These are phyloP conservation scores for Myiozetetes cayanensis DNA, from an alignment of 2,113 vertebrate genomes.

Conservation along the genomic window DNA sequence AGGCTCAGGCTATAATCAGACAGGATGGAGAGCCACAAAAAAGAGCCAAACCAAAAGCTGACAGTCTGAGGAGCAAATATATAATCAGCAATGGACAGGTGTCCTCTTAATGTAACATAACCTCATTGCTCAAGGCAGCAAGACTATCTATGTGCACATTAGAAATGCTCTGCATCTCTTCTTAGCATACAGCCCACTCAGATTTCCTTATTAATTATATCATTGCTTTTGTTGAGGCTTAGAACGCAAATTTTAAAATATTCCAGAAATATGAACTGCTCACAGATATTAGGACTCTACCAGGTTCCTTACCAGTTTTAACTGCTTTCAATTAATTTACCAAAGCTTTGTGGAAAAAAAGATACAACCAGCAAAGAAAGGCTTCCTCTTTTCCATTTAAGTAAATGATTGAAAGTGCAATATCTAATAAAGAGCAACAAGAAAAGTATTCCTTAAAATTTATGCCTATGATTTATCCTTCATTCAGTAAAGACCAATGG, in stretches of 20 bases:
- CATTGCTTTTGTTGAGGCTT: not conserved
- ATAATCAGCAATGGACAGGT: constrained; percentile 2
- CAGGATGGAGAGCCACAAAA: not conserved
- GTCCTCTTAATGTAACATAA: not conserved
- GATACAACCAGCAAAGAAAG: not conserved
- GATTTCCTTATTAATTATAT: not conserved
- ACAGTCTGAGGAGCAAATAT: not conserved
- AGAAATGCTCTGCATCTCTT: not conserved
- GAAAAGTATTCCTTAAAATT: not conserved
- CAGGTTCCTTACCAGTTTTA: not conserved
- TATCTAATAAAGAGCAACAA: not conserved
- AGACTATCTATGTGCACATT: not conserved
- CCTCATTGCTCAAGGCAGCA: not conserved
- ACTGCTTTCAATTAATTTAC: not conserved
- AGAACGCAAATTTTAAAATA: not conserved
- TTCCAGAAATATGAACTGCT: not conserved
- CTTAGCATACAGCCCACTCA: not conserved
- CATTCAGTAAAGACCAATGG: not conserved
- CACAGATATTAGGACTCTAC: not conserved
- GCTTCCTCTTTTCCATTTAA: not conserved
- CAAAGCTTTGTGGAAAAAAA: not conserved
- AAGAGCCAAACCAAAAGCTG: not conserved
- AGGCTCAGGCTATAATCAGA: not conserved
- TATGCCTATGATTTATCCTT: not conserved
- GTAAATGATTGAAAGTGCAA: not conserved